Conservation (phyloP, 2,888 invertebrate genomes). For the Diogma glabrata region DNA sequence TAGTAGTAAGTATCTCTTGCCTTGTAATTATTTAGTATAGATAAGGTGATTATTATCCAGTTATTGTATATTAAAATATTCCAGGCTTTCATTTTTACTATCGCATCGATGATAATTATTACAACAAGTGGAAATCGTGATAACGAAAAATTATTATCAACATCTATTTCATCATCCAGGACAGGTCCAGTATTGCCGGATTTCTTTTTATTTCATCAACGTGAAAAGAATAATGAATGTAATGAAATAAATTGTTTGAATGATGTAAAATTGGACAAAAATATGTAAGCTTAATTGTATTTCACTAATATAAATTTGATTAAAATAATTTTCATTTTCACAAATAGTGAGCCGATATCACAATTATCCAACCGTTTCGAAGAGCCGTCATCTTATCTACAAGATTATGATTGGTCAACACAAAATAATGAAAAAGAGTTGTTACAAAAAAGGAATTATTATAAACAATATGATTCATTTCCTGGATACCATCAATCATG, state of each 20-base stretch:
- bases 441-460: neutral
- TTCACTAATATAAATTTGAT: neutral
- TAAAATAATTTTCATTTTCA: neutral
- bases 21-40: neutral
- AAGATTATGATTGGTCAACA: constrained; percentile 1
- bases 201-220: neutral
- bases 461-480: no score
- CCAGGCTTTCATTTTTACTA: neutral
- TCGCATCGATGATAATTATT: neutral
- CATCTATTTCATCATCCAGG: neutral
- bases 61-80: neutral
- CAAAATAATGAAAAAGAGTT: neutral
- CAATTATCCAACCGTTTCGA: neutral
- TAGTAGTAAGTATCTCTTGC: constrained; percentile 1
- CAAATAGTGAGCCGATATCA: no score
- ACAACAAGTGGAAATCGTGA: neutral
- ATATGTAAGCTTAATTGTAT: neutral
- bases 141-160: constrained; percentile 1
- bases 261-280: constrained; percentile 2
- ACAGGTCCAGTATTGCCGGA: neutral
- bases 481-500: neutral
- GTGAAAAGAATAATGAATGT: neutral
- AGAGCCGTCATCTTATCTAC: neutral
- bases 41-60: neutral
- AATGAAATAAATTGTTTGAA: neutral